Base-by-base conservation (phyloP, 2,797 vertebrate species). In the Pantherophis vulpinus region DNA sequence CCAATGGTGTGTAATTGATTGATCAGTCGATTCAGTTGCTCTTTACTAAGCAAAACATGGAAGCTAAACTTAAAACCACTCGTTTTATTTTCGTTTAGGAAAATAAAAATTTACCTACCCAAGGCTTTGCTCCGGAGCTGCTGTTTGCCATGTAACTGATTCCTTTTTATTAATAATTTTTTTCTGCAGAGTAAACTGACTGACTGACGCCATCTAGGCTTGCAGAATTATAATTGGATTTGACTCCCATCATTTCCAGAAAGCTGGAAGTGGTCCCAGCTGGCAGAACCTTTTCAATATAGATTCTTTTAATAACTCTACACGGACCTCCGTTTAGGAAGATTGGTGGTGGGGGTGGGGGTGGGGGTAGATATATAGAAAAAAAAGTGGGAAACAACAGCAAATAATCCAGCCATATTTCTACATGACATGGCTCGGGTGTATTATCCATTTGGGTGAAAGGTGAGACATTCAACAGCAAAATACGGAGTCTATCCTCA, bases 61-160 rank as follows among this genome's bases (percentile, higher is more conserved):
- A 47, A n/a, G 5, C 13, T n/a, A 92, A 83, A 3, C 32, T 12
- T 14, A 16, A n/a, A 54, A 4, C 6, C 9, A 51, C 12, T 56
- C 13, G 13, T 56, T 56, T 56, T 13, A 56, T 56, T 56, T 56
- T 56, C 55, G 3, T 56, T 56, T 56, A 56, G 63, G 14, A 16
- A n/a, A 87, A 32, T 74, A 91, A 70, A 90, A 60, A 51, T 12
- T 10, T 27, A 32, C 37, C 55, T 60, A n/a, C 7, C 55, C 58
- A 63, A 56, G 29, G 16, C n/a, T 25, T 63, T 91, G 58, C 32
- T 51, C 32, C 61, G 29, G 16, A 61, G 32, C 18, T 61, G 66
- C 83, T 91, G 63, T 91, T 93, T 63, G 83, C 83, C 93, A 56
- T 91, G 63, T 91, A 91, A 93, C 88, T 47, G 58, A 91, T 91